Evolutionary conservation across 2,113 vertebrate species (phyloP), one percentile per base, ranked within the genome.

Genomic region (Ophiodon elongatus): DNA sequence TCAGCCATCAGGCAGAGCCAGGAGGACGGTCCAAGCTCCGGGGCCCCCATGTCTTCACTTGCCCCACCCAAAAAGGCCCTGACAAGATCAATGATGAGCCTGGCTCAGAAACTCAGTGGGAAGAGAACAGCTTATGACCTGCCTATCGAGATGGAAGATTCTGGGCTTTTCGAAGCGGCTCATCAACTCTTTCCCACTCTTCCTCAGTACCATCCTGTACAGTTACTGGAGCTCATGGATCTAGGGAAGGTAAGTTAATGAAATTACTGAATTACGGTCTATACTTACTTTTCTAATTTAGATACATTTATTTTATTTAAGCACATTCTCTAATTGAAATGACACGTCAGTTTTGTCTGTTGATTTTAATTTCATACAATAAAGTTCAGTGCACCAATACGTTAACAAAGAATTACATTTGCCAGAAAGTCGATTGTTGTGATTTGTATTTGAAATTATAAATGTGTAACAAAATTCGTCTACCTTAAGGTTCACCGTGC

Each of bases 201-300:
- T 85, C 98, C 98, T 79, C 98, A 99, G 77, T 99, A 99, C 85
- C 98, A 99, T 89, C 98, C 98, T 0, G 96, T 98, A 64, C 98
- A 99, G 54, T 94, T 99, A 80, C 91, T 98, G 88, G 98, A 99
- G 89, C 96, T 99, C 57, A 99, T 99, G 98, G 98, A 99, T 93
- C 96, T 99, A 19, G 98, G 98, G 50, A 98, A 97, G 95, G 96
- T 99, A 72, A 94, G 93, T 64, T 25, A 25, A 13, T 74, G 4
- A 62, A 56, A 78, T 37, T 5, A 54, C 8, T 67, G 13, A 29
- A 9, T 27, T 66, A 62, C 11, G 6, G 15, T 60, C 29, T 3
- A 2, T 25, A 50, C 4, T 6, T 25, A 5, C 5, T 70, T 66
- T 31, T 37, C 1, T 56, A 29, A 29, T 56, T n/a, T 6, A 35